Conservation (phyloP, 2,888 invertebrate species). For the Achlya flavicornis region DNA sequence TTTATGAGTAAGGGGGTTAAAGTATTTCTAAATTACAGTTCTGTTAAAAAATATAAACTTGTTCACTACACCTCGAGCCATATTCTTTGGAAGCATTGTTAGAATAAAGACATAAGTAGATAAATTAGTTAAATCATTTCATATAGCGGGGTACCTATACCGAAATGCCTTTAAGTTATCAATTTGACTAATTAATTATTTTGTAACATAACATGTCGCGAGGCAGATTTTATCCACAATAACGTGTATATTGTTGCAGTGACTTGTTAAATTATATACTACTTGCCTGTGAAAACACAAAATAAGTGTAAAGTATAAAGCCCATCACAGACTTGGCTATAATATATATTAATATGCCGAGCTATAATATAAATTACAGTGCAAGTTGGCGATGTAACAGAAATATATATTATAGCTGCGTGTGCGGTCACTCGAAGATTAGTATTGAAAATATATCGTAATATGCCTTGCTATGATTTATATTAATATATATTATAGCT, state of each 20-base stretch:
- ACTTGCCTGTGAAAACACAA: neutral
- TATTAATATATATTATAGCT: no score
- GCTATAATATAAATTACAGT: no score
- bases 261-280: neutral
- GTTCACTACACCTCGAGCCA: neutral
- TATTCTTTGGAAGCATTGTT: neutral
- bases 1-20: no score
- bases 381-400: no score
- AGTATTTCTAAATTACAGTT: neutral
- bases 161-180: slow-evolving; percentile 64
- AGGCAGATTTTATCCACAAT: slow-evolving; percentile 10
- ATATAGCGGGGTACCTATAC: slow-evolving; percentile 69
- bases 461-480: no score
- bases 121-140: slow-evolving; percentile 24
- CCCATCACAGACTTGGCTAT: no score
- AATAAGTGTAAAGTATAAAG: no score
- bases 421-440: no score
- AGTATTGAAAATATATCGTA: no score
- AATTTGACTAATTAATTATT: slow-evolving; percentile 62
- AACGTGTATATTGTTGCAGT: neutral
- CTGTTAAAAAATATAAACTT: neutral
- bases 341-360: no score
- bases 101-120: slow-evolving; percentile 29
- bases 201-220: slow-evolving; percentile 9
- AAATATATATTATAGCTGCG: no score